Evolutionary conservation across 2,113 vertebrate species (phyloP), one percentile per base, ranked within the genome.

Genomic region (Microcebus ravelobensis): DNA sequence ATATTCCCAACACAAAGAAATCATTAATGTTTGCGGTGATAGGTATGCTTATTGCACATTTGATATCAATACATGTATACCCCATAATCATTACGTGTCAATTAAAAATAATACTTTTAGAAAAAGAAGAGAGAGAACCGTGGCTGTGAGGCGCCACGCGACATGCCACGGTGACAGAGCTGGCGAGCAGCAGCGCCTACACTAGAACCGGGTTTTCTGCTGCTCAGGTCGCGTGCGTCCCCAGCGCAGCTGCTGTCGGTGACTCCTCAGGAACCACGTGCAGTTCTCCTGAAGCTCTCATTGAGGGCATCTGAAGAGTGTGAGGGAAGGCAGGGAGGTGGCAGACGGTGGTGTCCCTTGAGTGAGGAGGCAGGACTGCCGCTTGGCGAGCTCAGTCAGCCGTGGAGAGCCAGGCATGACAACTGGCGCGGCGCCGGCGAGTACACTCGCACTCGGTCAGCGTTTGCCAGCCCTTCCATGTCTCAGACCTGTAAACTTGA

Each of bases 401-500:
- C 76, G 17, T 15, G n/a, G 50, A 87, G 70, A 67, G 31, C n/a
- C 27, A 42, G 87, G 11, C 42, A 9, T 36, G 61, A n/a, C 31
- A 39, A 0, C 2, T 52, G 65, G 25, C 73, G 55, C n/a, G 42
- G 77, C 0, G 0, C 65, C 74, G 50, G 50, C 1, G 6, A 68
- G 42, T 61, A 6, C 13, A 4, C 52, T 94, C 90, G 42, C 77
- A n/a, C 12, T 36, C n/a, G 27, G 39, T 68, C 68, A 27, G 50
- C 23, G 3, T 91, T 76, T 65, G 20, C 80, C 74, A 80, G 50
- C 42, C 50, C 89, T 94, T 61, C 36, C 17, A 14, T 93, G 80
- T 88, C 48, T 52, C 36, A 92, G 20, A 88, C 55, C 77, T 79
- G 55, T 45, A 79, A 59, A 76, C 57, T 81, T 87, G 83, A 95